Evolutionary conservation across 2,797 vertebrate genomes (phyloP).

Genomic region (Rhyacichthys aspro): DNA sequence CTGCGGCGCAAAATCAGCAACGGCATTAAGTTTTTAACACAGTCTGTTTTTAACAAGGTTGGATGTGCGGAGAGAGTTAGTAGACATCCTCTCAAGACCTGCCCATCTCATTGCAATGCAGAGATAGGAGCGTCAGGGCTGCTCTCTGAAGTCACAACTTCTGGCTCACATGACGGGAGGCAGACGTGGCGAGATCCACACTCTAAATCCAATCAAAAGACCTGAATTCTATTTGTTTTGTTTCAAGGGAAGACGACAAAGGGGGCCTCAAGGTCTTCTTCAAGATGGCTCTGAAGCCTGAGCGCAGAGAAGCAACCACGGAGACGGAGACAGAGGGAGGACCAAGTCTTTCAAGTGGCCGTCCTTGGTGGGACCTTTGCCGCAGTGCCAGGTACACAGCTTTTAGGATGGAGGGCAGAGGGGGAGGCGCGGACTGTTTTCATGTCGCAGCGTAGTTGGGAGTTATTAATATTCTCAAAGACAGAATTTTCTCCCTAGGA

Average conservation of each 20-base stretch:
- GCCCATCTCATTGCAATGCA: constrained; percentile 75
- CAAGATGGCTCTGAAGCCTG: constrained; percentile 86
- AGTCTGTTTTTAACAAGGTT: constrained; percentile 70
- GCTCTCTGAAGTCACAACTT: constrained; percentile 79
- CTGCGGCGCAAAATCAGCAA: constrained; percentile 38
- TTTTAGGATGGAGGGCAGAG: constrained; percentile 52
- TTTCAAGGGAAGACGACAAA: constrained; percentile 96
- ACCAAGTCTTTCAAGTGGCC: constrained; percentile 82
- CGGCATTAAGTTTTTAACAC: constrained; percentile 71
- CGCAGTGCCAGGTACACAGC: constrained; percentile 88
- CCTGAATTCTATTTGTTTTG: constrained; percentile 88
- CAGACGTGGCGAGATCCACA: constrained; percentile 65
- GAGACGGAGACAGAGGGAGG: constrained; percentile 31
- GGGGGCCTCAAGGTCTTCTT: constrained; percentile 93
- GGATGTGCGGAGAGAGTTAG: constrained; percentile 70
- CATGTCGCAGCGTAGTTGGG: constrained; percentile 70
- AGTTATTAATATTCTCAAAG: constrained; percentile 86
- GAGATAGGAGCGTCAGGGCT: constrained; percentile 63
- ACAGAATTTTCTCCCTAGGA: constrained; percentile 79
- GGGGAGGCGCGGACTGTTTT: constrained; percentile 40
- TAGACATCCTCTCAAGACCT: constrained; percentile 79
- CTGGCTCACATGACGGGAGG: constrained; percentile 66
- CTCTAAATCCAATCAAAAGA: constrained; percentile 83
- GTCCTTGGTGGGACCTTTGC: constrained; percentile 93
- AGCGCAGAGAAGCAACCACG: constrained; percentile 62